A percentile compares a stretch with the other conserved stretches of the same genome.
Evolutionary conservation across 2,113 vertebrate genomes (phyloP).

Genomic region (Thalassarche chlororhynchos): DNA sequence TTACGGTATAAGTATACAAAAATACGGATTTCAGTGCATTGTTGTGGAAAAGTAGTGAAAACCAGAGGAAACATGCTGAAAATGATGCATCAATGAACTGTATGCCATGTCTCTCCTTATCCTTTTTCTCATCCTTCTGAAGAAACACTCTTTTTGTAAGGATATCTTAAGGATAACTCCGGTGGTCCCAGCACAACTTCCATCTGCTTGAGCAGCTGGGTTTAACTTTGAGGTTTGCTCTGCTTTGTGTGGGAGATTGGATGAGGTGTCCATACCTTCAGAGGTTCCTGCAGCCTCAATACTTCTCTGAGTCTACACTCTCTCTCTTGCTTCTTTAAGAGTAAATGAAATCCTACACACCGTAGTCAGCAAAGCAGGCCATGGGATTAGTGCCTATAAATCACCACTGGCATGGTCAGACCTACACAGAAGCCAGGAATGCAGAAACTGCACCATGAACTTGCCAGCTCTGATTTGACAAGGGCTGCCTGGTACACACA

Average conservation of each 20-base stretch:
- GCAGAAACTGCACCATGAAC: not conserved
- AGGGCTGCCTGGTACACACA: not conserved
- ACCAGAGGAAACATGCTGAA: not conserved
- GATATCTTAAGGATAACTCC: not conserved
- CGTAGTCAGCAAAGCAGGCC: not conserved
- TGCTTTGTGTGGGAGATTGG: not conserved
- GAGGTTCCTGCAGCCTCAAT: not conserved
- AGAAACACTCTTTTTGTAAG: not conserved
- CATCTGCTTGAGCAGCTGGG: not conserved
- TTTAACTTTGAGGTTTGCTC: not conserved
- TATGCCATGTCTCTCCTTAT: not conserved
- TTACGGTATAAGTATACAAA: not conserved
- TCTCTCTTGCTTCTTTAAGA: not conserved
- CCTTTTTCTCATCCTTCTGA: not conserved
- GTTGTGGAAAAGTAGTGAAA: not conserved
- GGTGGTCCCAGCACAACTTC: not conserved
- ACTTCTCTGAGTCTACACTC: not conserved
- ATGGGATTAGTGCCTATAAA: not conserved
- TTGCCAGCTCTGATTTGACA: not conserved
- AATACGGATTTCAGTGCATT: not conserved
- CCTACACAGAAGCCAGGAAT: not conserved
- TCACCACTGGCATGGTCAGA: not conserved
- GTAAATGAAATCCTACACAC: not conserved
- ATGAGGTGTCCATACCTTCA: not conserved
- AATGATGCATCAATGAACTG: not conserved